Percentiles rank a stretch among this genome's conserved stretches.
These are phyloP conservation scores for Rhopalosiphum nymphaeae DNA, from an alignment of 2,888 invertebrate species.

Conservation along the genomic window DNA sequence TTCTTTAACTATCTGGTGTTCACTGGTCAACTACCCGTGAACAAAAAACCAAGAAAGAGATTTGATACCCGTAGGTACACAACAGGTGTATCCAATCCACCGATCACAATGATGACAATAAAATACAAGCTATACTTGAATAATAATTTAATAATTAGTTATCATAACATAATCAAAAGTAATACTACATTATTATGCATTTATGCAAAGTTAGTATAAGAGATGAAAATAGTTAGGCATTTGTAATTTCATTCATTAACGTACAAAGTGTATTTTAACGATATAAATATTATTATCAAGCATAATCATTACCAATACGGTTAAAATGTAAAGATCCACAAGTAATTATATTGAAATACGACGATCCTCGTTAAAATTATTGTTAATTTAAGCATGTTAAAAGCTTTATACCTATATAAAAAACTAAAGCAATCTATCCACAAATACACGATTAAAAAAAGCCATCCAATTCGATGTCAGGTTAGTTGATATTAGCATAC, in stretches of 20 bases:
- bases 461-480: not conserved
- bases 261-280: not conserved
- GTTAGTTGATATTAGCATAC: slow-evolving; percentile 44
- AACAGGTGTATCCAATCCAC: not conserved
- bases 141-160: not conserved
- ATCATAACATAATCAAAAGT: not conserved
- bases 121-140: not conserved
- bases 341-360: not conserved
- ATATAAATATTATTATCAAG: not conserved
- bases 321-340: slow-evolving; percentile 13
- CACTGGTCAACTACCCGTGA: not conserved
- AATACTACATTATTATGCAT: not conserved
- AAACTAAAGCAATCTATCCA: not conserved
- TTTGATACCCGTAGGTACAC: not conserved
- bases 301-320: not conserved
- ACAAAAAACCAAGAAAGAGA: not conserved
- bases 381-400: not conserved
- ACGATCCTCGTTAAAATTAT: slow-evolving; percentile 5
- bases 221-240: not conserved
- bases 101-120: not conserved
- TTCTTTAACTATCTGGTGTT: not conserved
- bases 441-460: not conserved
- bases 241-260: not conserved
- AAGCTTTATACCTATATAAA: not conserved
- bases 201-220: not conserved